Conservation (phyloP, 2,797 vertebrate genomes). For the Scolopax bukidnonensis region DNA sequence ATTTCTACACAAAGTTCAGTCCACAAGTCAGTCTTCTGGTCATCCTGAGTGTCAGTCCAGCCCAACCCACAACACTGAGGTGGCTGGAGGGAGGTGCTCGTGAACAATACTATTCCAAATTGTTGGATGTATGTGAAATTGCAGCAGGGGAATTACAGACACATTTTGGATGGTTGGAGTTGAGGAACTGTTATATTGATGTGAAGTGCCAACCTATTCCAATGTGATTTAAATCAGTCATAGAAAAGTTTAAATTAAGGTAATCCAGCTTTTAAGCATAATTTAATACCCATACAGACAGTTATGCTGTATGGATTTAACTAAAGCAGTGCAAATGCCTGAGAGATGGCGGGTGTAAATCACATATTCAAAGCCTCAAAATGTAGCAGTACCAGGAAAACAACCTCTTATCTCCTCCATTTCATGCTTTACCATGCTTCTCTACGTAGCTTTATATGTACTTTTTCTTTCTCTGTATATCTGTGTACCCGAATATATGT, state of each 20-base stretch:
- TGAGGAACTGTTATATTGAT: not conserved
- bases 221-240: not conserved
- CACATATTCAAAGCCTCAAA: not conserved
- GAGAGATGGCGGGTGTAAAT: not conserved
- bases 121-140: rapidly evolving
- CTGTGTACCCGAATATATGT: not conserved
- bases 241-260: not conserved
- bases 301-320: not conserved
- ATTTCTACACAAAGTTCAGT: not conserved
- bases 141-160: not conserved
- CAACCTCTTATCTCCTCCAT: not conserved
- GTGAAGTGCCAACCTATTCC: not conserved
- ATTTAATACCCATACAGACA: not conserved
- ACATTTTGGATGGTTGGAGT: not conserved
- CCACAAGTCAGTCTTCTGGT: not conserved
- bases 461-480: not conserved
- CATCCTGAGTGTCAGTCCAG: too few relatives aligned
- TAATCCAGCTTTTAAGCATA: not conserved
- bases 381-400: not conserved
- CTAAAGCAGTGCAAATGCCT: not conserved
- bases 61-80: too few relatives aligned
- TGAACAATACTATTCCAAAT: not conserved
- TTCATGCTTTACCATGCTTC: not conserved
- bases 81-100: not conserved
- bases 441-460: not conserved